Conservation (phyloP, 2,888 invertebrate genomes). For the Melanophora roralis region DNA sequence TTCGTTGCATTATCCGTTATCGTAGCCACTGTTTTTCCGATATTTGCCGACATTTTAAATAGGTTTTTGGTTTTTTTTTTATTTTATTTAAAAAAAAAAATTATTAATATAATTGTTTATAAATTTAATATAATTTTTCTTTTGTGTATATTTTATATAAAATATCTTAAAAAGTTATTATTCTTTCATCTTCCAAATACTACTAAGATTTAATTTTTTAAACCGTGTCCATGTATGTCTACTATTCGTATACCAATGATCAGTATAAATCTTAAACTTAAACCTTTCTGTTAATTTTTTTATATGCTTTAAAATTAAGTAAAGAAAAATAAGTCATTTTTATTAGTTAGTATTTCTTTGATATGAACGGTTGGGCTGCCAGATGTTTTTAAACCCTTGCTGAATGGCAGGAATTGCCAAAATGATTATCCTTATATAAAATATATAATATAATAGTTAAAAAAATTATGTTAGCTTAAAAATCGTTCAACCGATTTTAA, state of each 20-base stretch:
- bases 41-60: slow-evolving; percentile 9
- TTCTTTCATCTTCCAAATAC: neutral
- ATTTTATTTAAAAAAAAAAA: too few relatives aligned
- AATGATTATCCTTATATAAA: too few relatives aligned
- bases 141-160: neutral
- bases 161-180: neutral
- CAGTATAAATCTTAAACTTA: neutral
- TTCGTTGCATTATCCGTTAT: slow-evolving; percentile 18
- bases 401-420: too few relatives aligned
- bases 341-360: neutral
- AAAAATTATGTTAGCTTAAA: too few relatives aligned
- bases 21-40: slow-evolving; percentile 27
- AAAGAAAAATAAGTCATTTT: neutral
- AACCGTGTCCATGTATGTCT: neutral
- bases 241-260: neutral
- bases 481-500: too few relatives aligned
- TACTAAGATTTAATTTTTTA: neutral
- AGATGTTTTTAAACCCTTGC: too few relatives aligned
- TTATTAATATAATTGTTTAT: neutral
- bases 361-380: too few relatives aligned
- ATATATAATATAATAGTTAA: too few relatives aligned
- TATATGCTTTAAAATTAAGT: slow-evolving; percentile 10
- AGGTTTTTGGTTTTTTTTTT: neutral
- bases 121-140: neutral
- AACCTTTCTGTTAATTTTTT: slow-evolving; percentile 11